phyloP scores from a whole-genome alignment of 2,113 vertebrate species.

The Lampris incognitus region DNA sequence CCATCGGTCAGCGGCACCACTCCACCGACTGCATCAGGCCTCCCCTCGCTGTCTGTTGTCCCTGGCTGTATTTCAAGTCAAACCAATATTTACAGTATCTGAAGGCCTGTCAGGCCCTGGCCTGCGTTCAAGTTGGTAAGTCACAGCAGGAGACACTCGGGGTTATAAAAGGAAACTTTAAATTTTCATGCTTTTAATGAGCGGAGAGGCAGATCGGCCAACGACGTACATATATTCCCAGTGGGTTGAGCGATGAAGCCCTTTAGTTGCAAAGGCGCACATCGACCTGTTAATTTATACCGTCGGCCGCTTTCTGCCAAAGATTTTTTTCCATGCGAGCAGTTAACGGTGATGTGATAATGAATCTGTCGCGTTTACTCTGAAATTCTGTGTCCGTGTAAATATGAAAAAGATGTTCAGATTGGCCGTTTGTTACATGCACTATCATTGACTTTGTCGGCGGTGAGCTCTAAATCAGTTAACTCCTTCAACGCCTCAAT shows the following conservation, averaged over 20 bases:
- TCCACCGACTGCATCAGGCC: background rate
- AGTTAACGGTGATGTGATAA: background rate
- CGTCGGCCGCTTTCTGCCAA: background rate
- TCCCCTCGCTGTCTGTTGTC: slow-evolving; percentile 11
- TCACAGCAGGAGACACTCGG: background rate
- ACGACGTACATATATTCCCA: background rate
- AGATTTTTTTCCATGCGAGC: background rate
- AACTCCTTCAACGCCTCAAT: too few species aligned
- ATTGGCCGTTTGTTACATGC: too few species aligned
- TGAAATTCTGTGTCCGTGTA: background rate
- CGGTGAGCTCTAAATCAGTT: too few species aligned
- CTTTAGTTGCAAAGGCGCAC: background rate
- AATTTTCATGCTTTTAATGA: background rate
- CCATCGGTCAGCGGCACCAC: too few species aligned
- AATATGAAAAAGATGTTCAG: background rate
- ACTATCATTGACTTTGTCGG: too few species aligned
- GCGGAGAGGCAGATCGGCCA: background rate
- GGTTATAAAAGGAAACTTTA: background rate
- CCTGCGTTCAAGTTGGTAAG: slow-evolving; percentile 7
- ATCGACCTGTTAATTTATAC: background rate
- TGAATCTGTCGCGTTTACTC: background rate
- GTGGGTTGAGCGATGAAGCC: background rate
- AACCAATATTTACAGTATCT: slow-evolving; percentile 40
- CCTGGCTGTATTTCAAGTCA: slow-evolving; percentile 19
- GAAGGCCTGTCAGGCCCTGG: slow-evolving; percentile 1